phyloP scores from a whole-genome alignment of 1,140 invertebrate genomes.

The Chionoecetes opilio region DNA sequence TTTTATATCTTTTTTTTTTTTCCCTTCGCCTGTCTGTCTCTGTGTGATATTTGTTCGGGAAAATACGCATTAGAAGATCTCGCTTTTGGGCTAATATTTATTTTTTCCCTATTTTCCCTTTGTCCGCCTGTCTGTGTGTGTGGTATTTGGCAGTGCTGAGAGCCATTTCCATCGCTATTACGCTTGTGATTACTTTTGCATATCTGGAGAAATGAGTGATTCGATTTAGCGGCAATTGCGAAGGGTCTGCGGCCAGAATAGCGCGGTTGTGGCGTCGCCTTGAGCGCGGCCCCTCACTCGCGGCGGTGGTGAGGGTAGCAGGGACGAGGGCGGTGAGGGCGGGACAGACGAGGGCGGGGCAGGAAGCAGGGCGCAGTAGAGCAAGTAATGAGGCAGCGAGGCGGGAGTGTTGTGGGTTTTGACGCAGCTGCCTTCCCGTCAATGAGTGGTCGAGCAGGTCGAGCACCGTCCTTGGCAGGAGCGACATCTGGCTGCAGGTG shows the following conservation, averaged over 20 bases:
- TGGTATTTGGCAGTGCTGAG: neutral
- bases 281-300: neutral
- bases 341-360: neutral
- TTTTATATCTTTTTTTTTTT: neutral
- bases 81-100: too few relatives aligned
- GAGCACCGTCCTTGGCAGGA: neutral
- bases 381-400: slow-evolving; percentile 15
- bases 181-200: neutral
- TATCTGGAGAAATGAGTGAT: slow-evolving; percentile 19
- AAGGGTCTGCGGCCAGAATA: neutral
- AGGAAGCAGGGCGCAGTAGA: neutral
- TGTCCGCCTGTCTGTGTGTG: neutral
- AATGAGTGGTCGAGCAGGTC: neutral
- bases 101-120: neutral
- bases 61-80: too few relatives aligned
- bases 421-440: neutral
- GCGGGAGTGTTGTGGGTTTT: neutral
- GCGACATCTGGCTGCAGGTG: slow-evolving; percentile 2
- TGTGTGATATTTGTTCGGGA: neutral
- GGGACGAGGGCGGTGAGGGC: too few relatives aligned
- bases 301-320: neutral
- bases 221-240: slow-evolving; percentile 7
- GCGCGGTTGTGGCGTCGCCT: neutral
- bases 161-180: neutral
- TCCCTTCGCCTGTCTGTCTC: neutral